Evolutionary conservation across 2,113 vertebrate genomes (phyloP).

Genomic region (Lutjanus erythropterus): DNA sequence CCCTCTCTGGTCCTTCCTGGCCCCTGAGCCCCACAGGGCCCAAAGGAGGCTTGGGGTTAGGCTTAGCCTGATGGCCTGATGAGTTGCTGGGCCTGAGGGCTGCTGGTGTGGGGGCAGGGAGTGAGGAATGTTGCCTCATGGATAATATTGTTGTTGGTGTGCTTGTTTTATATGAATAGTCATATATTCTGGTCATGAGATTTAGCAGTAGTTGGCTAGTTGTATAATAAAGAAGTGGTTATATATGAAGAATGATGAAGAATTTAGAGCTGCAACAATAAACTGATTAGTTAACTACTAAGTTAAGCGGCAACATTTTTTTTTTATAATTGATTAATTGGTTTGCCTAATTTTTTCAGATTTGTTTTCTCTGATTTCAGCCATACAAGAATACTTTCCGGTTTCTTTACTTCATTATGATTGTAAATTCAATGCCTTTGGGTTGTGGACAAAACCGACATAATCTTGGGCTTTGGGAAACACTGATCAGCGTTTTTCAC

Average conservation of each 20-base stretch:
- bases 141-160: constrained; percentile 11
- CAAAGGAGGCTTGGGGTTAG: constrained; percentile 62
- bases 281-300: too few relatives aligned
- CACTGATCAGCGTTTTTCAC: too few relatives aligned
- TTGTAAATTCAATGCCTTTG: too few relatives aligned
- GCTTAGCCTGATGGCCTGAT: constrained; percentile 56
- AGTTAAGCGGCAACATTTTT: too few relatives aligned
- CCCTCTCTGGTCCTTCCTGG: constrained; percentile 76
- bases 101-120: constrained; percentile 49
- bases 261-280: too few relatives aligned
- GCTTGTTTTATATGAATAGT: not conserved
- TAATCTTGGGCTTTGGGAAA: too few relatives aligned
- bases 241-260: not conserved
- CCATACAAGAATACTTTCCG: too few relatives aligned
- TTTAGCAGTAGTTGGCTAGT: not conserved
- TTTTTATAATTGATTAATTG: too few relatives aligned
- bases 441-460: too few relatives aligned
- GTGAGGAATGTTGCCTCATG: constrained; percentile 9
- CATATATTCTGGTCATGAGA: not conserved
- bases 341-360: too few relatives aligned
- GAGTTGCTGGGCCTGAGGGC: constrained; percentile 28
- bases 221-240: not conserved
- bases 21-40: constrained; percentile 68
- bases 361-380: too few relatives aligned
- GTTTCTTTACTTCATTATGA: too few relatives aligned